Evolutionary conservation across 2,113 vertebrate genomes (phyloP), one percentile per base, ranked within the genome.

Genomic region (Chunga burmeisteri): DNA sequence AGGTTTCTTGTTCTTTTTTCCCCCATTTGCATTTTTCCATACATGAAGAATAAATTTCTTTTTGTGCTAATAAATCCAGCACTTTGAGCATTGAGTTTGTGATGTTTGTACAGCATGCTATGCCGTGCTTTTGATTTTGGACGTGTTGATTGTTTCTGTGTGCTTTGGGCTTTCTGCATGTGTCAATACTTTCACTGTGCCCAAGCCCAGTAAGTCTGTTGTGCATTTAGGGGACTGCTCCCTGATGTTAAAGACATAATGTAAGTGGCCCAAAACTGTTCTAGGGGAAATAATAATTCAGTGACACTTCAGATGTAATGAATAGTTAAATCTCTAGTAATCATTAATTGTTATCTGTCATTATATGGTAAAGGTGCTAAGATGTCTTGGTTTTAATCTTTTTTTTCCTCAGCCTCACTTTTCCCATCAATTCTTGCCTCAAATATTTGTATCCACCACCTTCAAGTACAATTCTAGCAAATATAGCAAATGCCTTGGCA

Each of bases 371-470:
- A 1, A 42, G 40, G 26, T 77, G 27, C 66, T 95, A 85, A 94
- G 16, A 36, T 82, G 52, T 52, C 25, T 93, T 79, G 26, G 23
- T 92, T 87, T 82, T 44, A 53, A 81, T 78, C n/a, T 93, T 93
- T 42, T 78, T 40, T 77, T 83, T 77, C 56, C 87, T 55, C 97
- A 99, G 99, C 95, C 98, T 99, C 97, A 99, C 99, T 22, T 99
- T 99, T 98, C 99, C 99, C 75, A 93, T 98, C 71, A 99, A 99
- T 98, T 99, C 99, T 78, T 99, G 98, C 84, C 98, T 99, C 97
- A 99, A 99, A 94, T 99, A 99, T 97, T 98, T 99, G 97, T 99
- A 99, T 95, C 99, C 99, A 42, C 99, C 99, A 29, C 99, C 99
- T 93, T 99, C 99, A 55, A 99, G 97, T 96, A 96, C 98, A 92